Base-by-base conservation (phyloP, 2,888 invertebrate genomes). In the Latrodectus hesperus region DNA sequence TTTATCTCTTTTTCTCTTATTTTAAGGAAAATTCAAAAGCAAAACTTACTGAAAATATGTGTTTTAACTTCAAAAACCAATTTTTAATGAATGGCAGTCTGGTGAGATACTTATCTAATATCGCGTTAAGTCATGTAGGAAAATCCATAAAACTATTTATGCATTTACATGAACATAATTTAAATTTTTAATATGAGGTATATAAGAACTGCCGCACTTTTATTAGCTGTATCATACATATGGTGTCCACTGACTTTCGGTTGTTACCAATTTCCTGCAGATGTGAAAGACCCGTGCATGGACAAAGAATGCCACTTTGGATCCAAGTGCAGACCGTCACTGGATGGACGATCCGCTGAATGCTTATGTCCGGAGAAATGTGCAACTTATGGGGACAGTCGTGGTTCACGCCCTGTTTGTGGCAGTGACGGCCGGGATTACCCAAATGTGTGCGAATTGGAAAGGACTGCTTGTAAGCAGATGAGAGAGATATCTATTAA, bases 311-410 rank as follows among this genome's bases (percentile, higher is more conserved):
- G 96, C 92, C 94, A 94, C 86, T 94, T 94, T 89, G 96, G 96
- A 1, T 95, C 95, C 1, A 93, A 94, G 79, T 96, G 96, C 92
- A 94, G 94, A 82, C 91, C 93, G 73, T 93, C 93, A 22, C 91
- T 93, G 84, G 96, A 96, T 92, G 96, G 96, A 68, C 94, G 94
- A 84, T 94, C 94, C 81, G 94, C 95, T 91, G 94, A 94, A 91
- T 97, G 97, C 93, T 94, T 95, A 92, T 97, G 97, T 91, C 95
- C 95, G 70, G 94, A 94, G 84, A 94, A 95, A 89, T 97, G 97
- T 92, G 96, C 96, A 84, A 95, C 94, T 92, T 96, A 96, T 93
- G 96, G 96, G 9, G 96, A 97, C 93, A 96, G 96, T 93, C 94
- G 95, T 90, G 96, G 95, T 87, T 95, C 96, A 60, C 93, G 95